Base-by-base conservation (phyloP, 2,888 invertebrate genomes). In the Drosophila paramelanica region DNA sequence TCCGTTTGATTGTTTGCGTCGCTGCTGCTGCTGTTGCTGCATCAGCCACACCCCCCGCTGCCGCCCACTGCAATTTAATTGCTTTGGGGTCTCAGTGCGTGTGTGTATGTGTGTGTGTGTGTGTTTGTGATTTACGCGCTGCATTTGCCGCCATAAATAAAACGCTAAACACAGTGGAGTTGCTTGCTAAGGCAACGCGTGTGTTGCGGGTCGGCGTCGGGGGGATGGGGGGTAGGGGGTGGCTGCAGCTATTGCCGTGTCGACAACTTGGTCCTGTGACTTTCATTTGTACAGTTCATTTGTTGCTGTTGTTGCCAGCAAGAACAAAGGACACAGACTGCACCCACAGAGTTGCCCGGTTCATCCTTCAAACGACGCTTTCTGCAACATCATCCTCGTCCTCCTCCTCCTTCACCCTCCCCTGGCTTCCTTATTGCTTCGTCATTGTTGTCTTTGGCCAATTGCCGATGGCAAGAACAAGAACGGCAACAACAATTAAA, bases 1-100 rank as follows among this genome's bases (percentile, higher is more conserved):
- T 82, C 85, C 88, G 81, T 72, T 81, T 84, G 82, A 81, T 84
- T 86, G 87, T 86, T 68, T 83, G 68, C 59, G 73, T 81, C 71
- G 62, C 69, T 10, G 23, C 4, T 23, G 20, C 4, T 23, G 20
- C 20, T 20, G 8, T 7, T 31, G 31, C 31, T 31, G 31, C 47
- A 39, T 25, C 47, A 17, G 45, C 49, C 45, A 39, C 55, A 23
- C 31, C 45, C 41, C 8, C 42, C 17, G 20, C 13, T 36, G 14
- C 25, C 51, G 59, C 55, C 61, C 51, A 59, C 50, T 72, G 67
- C 65, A 70, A 68, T 65, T 87, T 87, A 82, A 82, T 82, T 87
- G 88, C 88, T 69, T 73, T 84, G 68, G 62, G 72, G 52, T 50
- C 57, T 51, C 17, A 17, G 51, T 47, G 31, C 3, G 38, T 10